Base-by-base conservation (phyloP, 2,797 vertebrate genomes). In the Eulemur rubriventer region DNA sequence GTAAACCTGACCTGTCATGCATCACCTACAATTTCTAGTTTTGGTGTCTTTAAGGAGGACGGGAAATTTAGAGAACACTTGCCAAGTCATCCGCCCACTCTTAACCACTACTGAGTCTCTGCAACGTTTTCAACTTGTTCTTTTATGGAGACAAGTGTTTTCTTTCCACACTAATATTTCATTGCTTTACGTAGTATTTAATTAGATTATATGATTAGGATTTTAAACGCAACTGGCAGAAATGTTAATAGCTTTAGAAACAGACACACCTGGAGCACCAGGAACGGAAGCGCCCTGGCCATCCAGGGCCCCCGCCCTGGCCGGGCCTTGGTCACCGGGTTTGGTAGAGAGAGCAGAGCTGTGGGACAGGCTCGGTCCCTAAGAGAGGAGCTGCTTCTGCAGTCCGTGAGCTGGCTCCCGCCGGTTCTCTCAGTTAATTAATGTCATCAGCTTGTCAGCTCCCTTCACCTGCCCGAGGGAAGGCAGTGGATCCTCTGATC, bases 391-490 rank as follows among this genome's bases (percentile, higher is more conserved):
- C 18, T 82, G 67, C 65, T 38, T 9, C 80, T 7, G 2, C 55
- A 59, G 20, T 26, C 33, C 3, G 33, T 75, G 30, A 22, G 33
- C 41, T 33, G n/a, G 57, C 41, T 78, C 88, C 86, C 38, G 59
- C 87, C n/a, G 69, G 63, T 70, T 82, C 80, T 80, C 38, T 67
- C 75, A 7, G 72, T 95, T 95, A 96, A 96, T 96, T 93, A 87
- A 79, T n/a, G 43, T 52, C 72, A 41, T 41, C 43, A 18, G 59
- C 55, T 61, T 79, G 65, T 50, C 70, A 59, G 79, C 63, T 73
- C 61, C 83, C 80, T 89, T 67, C 81, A 52, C 91, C 93, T 52
- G 86, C 89, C 78, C n/a, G 38, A 57, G 84, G 88, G 82, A 94
- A 85, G 81, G 50, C 95, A 24, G 46, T 18, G 22, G 48, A 6